phyloP scores from a whole-genome alignment of 2,113 vertebrate genomes.

The Oplegnathus fasciatus region DNA sequence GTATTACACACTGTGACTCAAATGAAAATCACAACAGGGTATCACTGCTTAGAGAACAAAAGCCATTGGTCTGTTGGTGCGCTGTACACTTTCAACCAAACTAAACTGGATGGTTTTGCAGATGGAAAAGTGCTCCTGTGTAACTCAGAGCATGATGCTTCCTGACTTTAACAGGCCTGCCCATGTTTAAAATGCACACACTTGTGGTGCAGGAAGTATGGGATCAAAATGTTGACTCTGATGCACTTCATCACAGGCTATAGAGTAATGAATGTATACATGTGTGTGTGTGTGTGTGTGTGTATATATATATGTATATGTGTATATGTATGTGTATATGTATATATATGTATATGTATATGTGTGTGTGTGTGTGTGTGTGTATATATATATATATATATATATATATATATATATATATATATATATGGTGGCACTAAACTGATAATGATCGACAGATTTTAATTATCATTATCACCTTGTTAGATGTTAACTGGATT shows the following conservation, averaged over 20 bases:
- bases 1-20: conserved; percentile 70
- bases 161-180: conserved; percentile 5
- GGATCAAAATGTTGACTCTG: neutral
- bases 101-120: conserved; percentile 12
- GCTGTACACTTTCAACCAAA: conserved; percentile 7
- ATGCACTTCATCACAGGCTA: neutral
- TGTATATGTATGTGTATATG: no score
- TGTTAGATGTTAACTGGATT: conserved; percentile 28
- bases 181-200: neutral
- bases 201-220: neutral
- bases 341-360: no score
- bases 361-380: no score
- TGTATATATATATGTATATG: no score
- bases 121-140: neutral
- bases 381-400: no score
- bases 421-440: conserved; percentile 5
- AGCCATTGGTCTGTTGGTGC: conserved; percentile 21
- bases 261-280: neutral
- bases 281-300: no score
- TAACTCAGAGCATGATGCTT: neutral
- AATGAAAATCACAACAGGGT: conserved; percentile 77
- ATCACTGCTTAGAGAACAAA: conserved; percentile 40
- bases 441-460: conserved; percentile 26
- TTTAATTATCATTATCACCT: conserved; percentile 27
- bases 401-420: no score